Evolutionary conservation across 2,888 invertebrate species (phyloP), one percentile per base, ranked within the genome.

Genomic region (Drosophila ezoana): DNA sequence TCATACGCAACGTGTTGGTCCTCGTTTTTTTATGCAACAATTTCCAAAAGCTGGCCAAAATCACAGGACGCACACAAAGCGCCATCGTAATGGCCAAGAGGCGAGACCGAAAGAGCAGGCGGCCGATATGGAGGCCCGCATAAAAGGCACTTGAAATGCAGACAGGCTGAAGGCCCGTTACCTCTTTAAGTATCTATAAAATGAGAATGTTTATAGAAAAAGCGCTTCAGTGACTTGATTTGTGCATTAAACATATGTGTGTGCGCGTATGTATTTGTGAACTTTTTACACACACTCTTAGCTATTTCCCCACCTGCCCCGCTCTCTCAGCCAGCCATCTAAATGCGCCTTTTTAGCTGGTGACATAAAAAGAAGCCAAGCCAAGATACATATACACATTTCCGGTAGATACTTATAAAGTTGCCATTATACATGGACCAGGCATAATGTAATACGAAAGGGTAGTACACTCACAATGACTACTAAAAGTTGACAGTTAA

Each of bases 201-300:
- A 84, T 54, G 76, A 71, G 74, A 87, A 89, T 89, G 84, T 89
- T 89, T 84, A 89, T 87, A 87, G 89, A 89, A 84, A 89, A 87
- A 84, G 79, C 69, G 75, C 61, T 79, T 66, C 67, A 81, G 76
- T 74, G 79, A 87, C 87, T 89, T 87, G 84, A 89, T 85, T 85
- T 85, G 85, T 89, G 89, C 89, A 84, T 84, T 88, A 87, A 88
- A 87, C 75, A 84, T 75, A 74, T 49, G 40, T 51, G 64, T 56
- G 53, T 20, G 41, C 3, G 41, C 40, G 52, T 32, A 41, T 40
- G 52, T 41, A 8, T 52, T 52, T 54, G 61, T 35, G 44, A n/a
- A 41, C 59, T 68, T 70, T 54, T 51, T 53, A 66, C 52, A 57
- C 52, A 60, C 43, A 48, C 44, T 40, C 38, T 16, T 4, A 28